Percentiles rank a stretch among this genome's conserved stretches.
Evolutionary conservation across 1,140 invertebrate species (phyloP).

Genomic region (Drosophila takahashii): DNA sequence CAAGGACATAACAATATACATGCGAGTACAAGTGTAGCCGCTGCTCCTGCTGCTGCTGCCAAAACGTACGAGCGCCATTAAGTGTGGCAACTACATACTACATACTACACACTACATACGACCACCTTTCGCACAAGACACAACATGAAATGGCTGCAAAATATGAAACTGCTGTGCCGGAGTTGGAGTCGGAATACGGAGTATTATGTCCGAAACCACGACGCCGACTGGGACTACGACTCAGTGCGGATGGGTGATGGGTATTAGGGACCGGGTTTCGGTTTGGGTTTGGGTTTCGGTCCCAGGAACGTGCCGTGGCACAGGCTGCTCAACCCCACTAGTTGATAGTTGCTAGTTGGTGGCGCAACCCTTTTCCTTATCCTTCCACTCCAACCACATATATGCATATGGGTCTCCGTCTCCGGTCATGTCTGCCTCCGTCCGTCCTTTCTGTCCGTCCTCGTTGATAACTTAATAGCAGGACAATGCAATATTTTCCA

Average conservation of each 20-base stretch:
- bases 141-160: conserved; percentile 51
- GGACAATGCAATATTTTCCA: conserved; percentile 74
- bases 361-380: conserved; percentile 9
- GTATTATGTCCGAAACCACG: conserved; percentile 50
- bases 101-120: conserved; percentile 29
- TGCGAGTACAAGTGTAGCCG: conserved; percentile 36
- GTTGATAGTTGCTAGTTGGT: conserved; percentile 5
- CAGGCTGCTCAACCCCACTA: conserved; percentile 13
- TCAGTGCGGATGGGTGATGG: background rate
- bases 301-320: conserved; percentile 21
- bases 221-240: conserved; percentile 21
- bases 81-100: conserved; percentile 50
- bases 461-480: conserved; percentile 79
- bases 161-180: conserved; percentile 44
- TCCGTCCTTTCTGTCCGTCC: conserved; percentile 32
- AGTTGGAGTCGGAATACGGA: conserved; percentile 8
- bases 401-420: conserved; percentile 39
- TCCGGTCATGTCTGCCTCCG: conserved; percentile 16
- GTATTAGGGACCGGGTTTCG: background rate
- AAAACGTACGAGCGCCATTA: conserved; percentile 50
- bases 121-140: conserved; percentile 37
- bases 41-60: conserved; percentile 23
- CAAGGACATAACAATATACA: conserved; percentile 52
- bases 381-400: conserved; percentile 7
- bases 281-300: background rate